These are phyloP conservation scores for Orthonychiurus folsomi DNA, from an alignment of 2,888 invertebrate genomes.

Conservation along the genomic window DNA sequence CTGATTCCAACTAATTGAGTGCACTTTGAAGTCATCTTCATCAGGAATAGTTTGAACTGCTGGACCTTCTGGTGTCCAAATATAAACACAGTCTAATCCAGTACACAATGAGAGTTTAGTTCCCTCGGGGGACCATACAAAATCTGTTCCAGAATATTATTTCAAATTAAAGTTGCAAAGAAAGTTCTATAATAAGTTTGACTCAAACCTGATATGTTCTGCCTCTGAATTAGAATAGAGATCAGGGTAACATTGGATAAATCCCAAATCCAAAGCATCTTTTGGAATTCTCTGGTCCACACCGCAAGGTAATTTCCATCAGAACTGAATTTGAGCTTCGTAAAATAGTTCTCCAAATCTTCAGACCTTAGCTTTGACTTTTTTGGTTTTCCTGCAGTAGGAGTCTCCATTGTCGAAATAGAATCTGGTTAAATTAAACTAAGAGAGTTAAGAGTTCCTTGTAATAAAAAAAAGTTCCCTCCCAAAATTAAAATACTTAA, in stretches of 20 bases:
- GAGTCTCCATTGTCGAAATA: too few relatives aligned
- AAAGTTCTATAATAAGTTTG: too few relatives aligned
- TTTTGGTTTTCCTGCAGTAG: too few relatives aligned
- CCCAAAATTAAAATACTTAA: too few relatives aligned
- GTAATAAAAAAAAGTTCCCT: too few relatives aligned
- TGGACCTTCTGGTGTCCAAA: slow-evolving; percentile 8
- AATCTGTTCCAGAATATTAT: too few relatives aligned
- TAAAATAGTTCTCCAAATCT: too few relatives aligned
- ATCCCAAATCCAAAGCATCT: slow-evolving; percentile 26
- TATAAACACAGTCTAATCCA: slow-evolving; percentile 1
- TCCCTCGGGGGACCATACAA: slow-evolving; percentile 11
- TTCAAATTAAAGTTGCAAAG: too few relatives aligned
- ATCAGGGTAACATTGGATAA: slow-evolving; percentile 1
- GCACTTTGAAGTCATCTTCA: too few relatives aligned
- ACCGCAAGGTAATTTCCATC: slow-evolving; percentile 22
- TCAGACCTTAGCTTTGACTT: too few relatives aligned
- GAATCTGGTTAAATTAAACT: too few relatives aligned
- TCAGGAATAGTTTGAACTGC: slow-evolving; percentile 2
- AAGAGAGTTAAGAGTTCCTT: too few relatives aligned
- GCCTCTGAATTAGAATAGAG: slow-evolving; percentile 19
- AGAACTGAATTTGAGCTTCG: slow-evolving; percentile 17
- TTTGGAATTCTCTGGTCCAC: slow-evolving; percentile 12
- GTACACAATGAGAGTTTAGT: slow-evolving; percentile 7
- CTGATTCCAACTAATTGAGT: background rate
- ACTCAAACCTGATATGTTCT: slow-evolving; percentile 17